Evolutionary conservation across 2,113 vertebrate genomes (phyloP).

Genomic region (Oryzias celebensis): DNA sequence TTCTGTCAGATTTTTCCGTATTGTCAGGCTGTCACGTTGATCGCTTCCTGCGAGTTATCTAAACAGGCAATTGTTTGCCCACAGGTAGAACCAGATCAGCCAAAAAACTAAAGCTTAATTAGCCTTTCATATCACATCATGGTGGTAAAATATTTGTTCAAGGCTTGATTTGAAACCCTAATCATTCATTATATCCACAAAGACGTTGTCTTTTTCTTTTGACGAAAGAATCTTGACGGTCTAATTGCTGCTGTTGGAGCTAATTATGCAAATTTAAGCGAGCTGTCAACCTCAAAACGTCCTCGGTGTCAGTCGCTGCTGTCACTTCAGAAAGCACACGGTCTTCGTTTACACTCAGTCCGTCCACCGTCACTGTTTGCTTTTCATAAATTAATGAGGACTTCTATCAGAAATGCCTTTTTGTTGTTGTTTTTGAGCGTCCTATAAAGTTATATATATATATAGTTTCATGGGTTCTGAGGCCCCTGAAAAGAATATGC

Average conservation of each 20-base stretch:
- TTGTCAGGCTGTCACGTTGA: background rate
- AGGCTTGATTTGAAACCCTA: slow-evolving; percentile 12
- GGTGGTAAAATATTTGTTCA: slow-evolving; percentile 8
- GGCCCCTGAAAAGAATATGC: background rate
- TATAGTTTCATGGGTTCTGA: background rate
- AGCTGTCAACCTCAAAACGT: slow-evolving; percentile 54
- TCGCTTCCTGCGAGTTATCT: background rate
- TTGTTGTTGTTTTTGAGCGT: background rate
- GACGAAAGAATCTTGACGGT: slow-evolving; percentile 47
- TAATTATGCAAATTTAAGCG: slow-evolving; percentile 63
- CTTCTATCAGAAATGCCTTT: background rate
- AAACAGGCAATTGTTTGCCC: slow-evolving; percentile 6
- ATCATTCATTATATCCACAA: slow-evolving; percentile 28
- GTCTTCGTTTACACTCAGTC: slow-evolving; percentile 33
- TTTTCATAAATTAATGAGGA: slow-evolving; percentile 10
- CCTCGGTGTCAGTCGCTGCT: slow-evolving; percentile 51
- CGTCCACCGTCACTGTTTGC: slow-evolving; percentile 16
- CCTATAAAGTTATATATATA: background rate
- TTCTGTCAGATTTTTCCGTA: background rate
- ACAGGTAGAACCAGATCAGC: background rate
- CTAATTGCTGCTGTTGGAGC: slow-evolving; percentile 60
- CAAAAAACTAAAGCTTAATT: slow-evolving; percentile 14
- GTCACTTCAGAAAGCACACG: slow-evolving; percentile 34
- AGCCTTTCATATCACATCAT: slow-evolving; percentile 7
- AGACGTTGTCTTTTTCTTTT: slow-evolving; percentile 41